phyloP scores from a whole-genome alignment of 2,888 invertebrate species.

The Chymomyza procnemis region DNA sequence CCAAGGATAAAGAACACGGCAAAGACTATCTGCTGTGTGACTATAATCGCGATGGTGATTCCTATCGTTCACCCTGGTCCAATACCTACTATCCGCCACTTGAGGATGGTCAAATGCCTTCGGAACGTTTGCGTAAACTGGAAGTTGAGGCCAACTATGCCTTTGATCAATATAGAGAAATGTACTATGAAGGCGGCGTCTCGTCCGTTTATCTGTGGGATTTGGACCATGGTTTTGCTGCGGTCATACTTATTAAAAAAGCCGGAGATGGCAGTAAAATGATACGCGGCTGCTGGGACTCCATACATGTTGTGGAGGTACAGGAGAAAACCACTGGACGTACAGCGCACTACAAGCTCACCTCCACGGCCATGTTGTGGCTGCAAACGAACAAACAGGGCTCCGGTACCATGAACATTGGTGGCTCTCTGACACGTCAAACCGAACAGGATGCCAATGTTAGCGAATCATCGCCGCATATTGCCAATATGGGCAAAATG shows the following conservation, averaged over 20 bases:
- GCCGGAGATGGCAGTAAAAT: slow-evolving; percentile 98
- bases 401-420: slow-evolving; percentile 99
- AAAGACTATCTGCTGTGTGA: slow-evolving; percentile 99
- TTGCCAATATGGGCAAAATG: slow-evolving; percentile 98
- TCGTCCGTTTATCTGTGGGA: slow-evolving; percentile 99
- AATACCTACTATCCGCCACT: slow-evolving; percentile 98
- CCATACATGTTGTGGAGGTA: slow-evolving; percentile 99
- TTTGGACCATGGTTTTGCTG: slow-evolving; percentile 98
- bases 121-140: slow-evolving; percentile 94
- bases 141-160: slow-evolving; percentile 99
- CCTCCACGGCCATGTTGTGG: slow-evolving; percentile 99
- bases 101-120: slow-evolving; percentile 99
- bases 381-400: slow-evolving; percentile 97
- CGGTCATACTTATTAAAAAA: slow-evolving; percentile 98
- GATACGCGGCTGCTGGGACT: slow-evolving; percentile 99
- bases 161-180: slow-evolving; percentile 98
- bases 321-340: slow-evolving; percentile 96
- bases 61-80: slow-evolving; percentile 99
- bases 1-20: slow-evolving; percentile 94
- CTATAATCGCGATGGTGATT: slow-evolving; percentile 99
- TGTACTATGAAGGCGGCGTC: slow-evolving; percentile 99
- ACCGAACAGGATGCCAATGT: slow-evolving; percentile 94
- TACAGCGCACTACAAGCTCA: slow-evolving; percentile 98
- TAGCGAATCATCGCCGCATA: slow-evolving; percentile 96
- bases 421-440: slow-evolving; percentile 98